Evolutionary conservation across 1,140 invertebrate species (phyloP).

Genomic region (Drosophila lini): DNA sequence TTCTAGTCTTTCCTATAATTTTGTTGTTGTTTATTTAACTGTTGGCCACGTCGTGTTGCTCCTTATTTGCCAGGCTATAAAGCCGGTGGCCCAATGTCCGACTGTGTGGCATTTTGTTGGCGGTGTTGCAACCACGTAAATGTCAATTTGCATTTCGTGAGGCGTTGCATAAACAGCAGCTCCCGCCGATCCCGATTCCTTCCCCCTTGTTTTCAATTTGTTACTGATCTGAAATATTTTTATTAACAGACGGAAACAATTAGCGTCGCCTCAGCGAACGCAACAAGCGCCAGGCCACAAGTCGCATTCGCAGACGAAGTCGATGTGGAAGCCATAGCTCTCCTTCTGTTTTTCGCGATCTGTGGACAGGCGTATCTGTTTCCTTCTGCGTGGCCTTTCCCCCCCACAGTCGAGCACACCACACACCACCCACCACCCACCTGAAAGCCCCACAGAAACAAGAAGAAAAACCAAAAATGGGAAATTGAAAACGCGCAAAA

Average conservation of each 20-base stretch:
- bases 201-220: constrained; percentile 77
- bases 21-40: constrained; percentile 27
- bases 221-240: constrained; percentile 80
- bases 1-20: background rate
- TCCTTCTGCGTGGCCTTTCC: constrained; percentile 68
- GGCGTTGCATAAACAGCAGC: constrained; percentile 77
- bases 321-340: constrained; percentile 36
- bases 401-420: background rate
- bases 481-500: constrained; percentile 80
- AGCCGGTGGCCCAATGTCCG: constrained; percentile 43
- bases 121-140: constrained; percentile 80
- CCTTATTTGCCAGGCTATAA: constrained; percentile 73
- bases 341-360: constrained; percentile 29
- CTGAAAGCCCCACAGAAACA: constrained; percentile 25
- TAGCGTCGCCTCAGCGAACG: constrained; percentile 67
- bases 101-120: constrained; percentile 58
- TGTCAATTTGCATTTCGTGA: constrained; percentile 83
- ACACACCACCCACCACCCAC: background rate
- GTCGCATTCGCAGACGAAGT: constrained; percentile 13
- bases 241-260: constrained; percentile 83
- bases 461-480: constrained; percentile 49
- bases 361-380: constrained; percentile 46
- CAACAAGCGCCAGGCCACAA: constrained; percentile 43
- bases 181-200: constrained; percentile 14
- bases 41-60: constrained; percentile 66